phyloP scores from a whole-genome alignment of 2,113 vertebrate genomes.

The Irena cyanogastra region DNA sequence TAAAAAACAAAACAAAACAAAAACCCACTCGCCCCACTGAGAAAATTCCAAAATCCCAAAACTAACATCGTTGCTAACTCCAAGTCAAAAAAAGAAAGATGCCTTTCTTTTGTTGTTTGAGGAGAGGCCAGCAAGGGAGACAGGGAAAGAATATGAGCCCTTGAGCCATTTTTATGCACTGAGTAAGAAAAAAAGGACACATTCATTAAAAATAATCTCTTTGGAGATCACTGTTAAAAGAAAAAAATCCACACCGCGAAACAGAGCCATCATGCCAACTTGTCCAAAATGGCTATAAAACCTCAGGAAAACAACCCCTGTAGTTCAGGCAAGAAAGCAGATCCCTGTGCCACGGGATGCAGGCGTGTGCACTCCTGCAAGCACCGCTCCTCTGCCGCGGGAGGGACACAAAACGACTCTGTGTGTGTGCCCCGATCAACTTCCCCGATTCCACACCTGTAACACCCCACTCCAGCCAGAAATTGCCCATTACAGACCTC shows the following conservation, averaged over 20 bases:
- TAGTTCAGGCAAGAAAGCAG: background rate
- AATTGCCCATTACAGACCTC: background rate
- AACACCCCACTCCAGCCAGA: background rate
- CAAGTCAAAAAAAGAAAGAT: constrained; percentile 31
- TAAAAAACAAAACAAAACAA: background rate
- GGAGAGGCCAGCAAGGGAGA: constrained; percentile 41
- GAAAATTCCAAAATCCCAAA: constrained; percentile 16
- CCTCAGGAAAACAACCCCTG: background rate
- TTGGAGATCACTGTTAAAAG: background rate
- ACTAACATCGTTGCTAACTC: constrained; percentile 9
- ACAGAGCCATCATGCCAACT: background rate
- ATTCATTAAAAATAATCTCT: constrained; percentile 53
- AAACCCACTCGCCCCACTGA: background rate
- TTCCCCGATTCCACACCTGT: background rate
- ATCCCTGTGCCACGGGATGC: background rate
- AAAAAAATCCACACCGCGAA: background rate
- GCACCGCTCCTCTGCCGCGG: background rate
- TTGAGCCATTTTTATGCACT: constrained; percentile 38
- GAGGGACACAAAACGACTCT: background rate
- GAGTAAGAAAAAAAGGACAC: constrained; percentile 40
- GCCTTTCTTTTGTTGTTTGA: constrained; percentile 60
- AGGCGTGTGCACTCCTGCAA: background rate
- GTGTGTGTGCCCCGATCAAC: background rate
- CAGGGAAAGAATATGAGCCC: constrained; percentile 40
- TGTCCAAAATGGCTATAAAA: background rate